phyloP scores from a whole-genome alignment of 2,113 vertebrate genomes.

The Bos javanicus region DNA sequence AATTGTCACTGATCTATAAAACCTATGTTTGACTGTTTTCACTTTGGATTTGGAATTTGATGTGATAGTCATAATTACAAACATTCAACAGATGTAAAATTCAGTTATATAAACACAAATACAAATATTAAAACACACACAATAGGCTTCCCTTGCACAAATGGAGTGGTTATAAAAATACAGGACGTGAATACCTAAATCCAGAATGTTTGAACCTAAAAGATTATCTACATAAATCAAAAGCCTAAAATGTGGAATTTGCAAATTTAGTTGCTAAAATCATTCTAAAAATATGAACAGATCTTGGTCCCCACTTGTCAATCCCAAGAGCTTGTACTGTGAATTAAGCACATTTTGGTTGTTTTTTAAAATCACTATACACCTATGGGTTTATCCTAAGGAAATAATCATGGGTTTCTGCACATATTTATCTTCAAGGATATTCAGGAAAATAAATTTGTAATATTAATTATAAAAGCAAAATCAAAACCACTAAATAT shows the following conservation, averaged over 20 bases:
- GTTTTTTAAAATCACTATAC: neutral
- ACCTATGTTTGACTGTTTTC: neutral
- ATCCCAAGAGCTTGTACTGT: neutral
- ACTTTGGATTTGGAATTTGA: neutral
- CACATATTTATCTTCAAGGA: neutral
- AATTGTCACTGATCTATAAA: neutral
- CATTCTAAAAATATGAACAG: neutral
- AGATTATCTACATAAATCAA: constrained; percentile 2
- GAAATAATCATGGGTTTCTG: neutral
- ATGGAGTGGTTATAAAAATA: neutral
- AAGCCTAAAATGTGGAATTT: neutral
- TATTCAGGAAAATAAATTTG: neutral
- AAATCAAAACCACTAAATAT: neutral
- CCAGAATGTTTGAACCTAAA: neutral
- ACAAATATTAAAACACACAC: neutral
- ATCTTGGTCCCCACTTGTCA: neutral
- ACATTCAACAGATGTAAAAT: neutral
- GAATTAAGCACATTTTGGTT: neutral
- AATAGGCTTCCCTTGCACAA: neutral
- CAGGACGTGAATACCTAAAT: neutral
- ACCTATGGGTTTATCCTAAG: neutral
- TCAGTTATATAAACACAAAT: neutral
- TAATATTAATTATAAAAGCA: neutral
- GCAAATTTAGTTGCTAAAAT: neutral
- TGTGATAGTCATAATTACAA: neutral